Conservation (phyloP, 1,140 invertebrate species). For the Phymastichus coffea region DNA sequence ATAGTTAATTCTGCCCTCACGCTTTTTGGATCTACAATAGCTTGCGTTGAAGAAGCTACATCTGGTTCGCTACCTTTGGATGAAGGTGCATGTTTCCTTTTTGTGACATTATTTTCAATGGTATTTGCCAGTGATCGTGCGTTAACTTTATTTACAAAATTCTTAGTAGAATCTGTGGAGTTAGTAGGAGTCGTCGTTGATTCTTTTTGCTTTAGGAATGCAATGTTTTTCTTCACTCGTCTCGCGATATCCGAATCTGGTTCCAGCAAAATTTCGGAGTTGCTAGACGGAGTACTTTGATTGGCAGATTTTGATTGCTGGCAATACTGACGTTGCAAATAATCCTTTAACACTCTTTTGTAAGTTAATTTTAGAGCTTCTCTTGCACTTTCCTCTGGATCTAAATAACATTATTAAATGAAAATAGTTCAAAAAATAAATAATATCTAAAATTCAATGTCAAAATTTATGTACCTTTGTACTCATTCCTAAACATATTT, state of each 20-base stretch:
- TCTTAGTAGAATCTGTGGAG: neutral
- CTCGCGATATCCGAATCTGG: slow-evolving; percentile 25
- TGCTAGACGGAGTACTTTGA: neutral
- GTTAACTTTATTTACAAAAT: slow-evolving; percentile 15
- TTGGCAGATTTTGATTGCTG: neutral
- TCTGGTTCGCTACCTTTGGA: slow-evolving; percentile 4
- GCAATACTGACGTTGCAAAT: neutral
- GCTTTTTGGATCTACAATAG: slow-evolving; percentile 3
- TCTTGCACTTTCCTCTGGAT: slow-evolving; percentile 7
- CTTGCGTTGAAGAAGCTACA: slow-evolving; percentile 11
- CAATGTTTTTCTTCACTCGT: slow-evolving; percentile 12
- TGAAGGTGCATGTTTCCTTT: neutral
- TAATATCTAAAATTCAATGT: neutral
- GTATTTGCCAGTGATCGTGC: neutral
- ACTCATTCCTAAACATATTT: slow-evolving; percentile 1
- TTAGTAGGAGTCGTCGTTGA: neutral
- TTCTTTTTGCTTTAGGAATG: neutral
- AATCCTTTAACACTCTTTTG: slow-evolving; percentile 3
- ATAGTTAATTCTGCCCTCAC: slow-evolving; percentile 2
- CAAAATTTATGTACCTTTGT: slow-evolving; percentile 7
- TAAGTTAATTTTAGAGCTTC: slow-evolving; percentile 16
- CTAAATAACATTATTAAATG: slow-evolving; percentile 7
- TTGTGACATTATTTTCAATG: neutral
- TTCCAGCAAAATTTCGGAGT: slow-evolving; percentile 16
- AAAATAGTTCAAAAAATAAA: neutral